Base-by-base conservation (phyloP, 2,113 vertebrate genomes). In the Falco punctatus region DNA sequence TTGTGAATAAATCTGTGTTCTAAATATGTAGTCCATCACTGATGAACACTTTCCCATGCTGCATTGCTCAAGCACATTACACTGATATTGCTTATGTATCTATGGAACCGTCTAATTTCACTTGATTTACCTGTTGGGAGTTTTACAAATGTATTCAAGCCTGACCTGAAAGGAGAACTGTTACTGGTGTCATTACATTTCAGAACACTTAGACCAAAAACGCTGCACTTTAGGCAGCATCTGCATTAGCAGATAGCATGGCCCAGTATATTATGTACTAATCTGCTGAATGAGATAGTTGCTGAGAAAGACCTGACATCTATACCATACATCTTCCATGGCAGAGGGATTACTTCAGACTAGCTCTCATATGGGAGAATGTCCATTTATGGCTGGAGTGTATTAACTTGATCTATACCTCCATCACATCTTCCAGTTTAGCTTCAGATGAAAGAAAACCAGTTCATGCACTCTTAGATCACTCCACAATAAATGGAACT, bases 11-110 rank as follows among this genome's bases (percentile, higher is more conserved):
- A 42, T 70, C 32, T 46, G 5, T 51, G 11, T 66, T 71, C 82
- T 81, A 71, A 93, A 74, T 91, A 88, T 51, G 81, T 82, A 96
- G 79, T 74, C 46, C 54, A 61, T 89, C 51, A 73, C 19, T 92
- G 52, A 91, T 92, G 87, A 84, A 28, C 40, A 85, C 8, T 92
- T 97, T 86, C 32, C 77, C 42, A 72, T 5, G 22, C 13, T 80
- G 30, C 79, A 38, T 30, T 35, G 33, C 64, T 82, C 87, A 81
- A 92, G 12, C 44, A 16, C 40, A 33, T 81, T 32, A 40, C 87
- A 81, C 20, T 90, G 35, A 92, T 30, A 71, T 42, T 72, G 19
- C 15, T 40, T 52, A 35, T 16, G 5, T 71, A 33, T 65, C 30
- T 88, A 32, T 24, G 72, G 40, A 85, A 72, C 9, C 22, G 79